These are phyloP conservation scores for Euplagia quadripunctaria DNA, from an alignment of 2,888 invertebrate species.

Conservation along the genomic window DNA sequence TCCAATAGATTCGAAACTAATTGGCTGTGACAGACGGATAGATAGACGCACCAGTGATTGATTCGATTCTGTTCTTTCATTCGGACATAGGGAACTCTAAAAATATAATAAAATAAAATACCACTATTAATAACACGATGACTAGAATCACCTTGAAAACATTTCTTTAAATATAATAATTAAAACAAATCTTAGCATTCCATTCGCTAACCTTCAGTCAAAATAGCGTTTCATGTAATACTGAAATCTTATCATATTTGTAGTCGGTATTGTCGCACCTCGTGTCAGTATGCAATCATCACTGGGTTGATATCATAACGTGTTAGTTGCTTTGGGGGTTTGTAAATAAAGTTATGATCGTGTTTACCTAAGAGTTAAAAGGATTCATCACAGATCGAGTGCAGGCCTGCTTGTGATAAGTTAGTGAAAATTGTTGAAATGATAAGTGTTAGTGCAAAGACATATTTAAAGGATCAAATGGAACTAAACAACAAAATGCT, in stretches of 20 bases:
- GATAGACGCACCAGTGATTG: background rate
- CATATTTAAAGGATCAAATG: slow-evolving; percentile 59
- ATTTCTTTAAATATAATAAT: background rate
- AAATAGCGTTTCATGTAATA: slow-evolving; percentile 7
- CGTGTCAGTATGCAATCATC: slow-evolving; percentile 11
- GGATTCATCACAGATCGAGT: slow-evolving; percentile 9
- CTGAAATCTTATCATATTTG: slow-evolving; percentile 25
- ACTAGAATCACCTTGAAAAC: background rate
- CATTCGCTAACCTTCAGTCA: slow-evolving; percentile 20
- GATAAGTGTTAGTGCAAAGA: slow-evolving; percentile 41
- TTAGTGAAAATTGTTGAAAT: slow-evolving; percentile 26
- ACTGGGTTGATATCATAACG: slow-evolving; percentile 10
- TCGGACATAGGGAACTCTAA: background rate
- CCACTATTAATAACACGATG: background rate
- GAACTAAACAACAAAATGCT: slow-evolving; percentile 59
- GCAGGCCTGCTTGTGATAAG: slow-evolving; percentile 26
- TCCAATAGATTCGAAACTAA: background rate
- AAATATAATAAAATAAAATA: background rate
- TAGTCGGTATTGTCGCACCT: slow-evolving; percentile 19
- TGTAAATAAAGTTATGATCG: slow-evolving; percentile 15
- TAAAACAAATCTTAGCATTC: slow-evolving; percentile 1
- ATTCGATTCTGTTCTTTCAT: background rate
- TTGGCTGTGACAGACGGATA: background rate
- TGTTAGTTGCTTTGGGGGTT: slow-evolving; percentile 5
- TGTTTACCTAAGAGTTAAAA: slow-evolving; percentile 10